Evolutionary conservation across 2,888 invertebrate genomes (phyloP).

Genomic region (Ochropacha duplaris): DNA sequence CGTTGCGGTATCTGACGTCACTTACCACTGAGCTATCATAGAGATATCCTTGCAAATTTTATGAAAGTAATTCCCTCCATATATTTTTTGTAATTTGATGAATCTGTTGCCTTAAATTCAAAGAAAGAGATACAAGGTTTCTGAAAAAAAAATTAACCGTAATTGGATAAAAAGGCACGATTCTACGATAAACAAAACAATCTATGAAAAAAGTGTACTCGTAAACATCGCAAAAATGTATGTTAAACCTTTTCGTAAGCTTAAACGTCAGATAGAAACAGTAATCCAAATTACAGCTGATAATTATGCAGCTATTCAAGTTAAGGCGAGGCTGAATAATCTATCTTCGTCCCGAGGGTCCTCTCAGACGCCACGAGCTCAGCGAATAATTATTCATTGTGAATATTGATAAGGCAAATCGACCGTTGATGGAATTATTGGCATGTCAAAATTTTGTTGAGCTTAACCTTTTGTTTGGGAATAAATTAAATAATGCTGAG

Average conservation of each 20-base stretch:
- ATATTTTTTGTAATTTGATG: too few species aligned
- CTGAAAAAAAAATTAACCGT: too few species aligned
- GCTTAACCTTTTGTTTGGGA: neutral
- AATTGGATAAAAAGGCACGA: too few species aligned
- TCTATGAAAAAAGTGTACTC: too few species aligned
- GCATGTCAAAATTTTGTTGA: neutral
- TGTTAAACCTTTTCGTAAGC: neutral
- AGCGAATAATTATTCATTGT: conserved; percentile 3
- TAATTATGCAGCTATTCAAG: neutral
- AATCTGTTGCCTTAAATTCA: too few species aligned
- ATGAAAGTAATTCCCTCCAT: too few species aligned
- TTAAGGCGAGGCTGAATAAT: neutral
- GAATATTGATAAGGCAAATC: conserved; percentile 6
- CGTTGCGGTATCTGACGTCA: too few species aligned
- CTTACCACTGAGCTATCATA: too few species aligned
- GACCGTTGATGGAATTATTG: neutral
- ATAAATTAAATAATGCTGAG: neutral
- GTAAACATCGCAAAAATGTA: too few species aligned
- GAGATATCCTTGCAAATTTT: too few species aligned
- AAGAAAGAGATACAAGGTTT: too few species aligned
- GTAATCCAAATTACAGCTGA: neutral
- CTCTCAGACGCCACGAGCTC: neutral
- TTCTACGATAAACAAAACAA: too few species aligned
- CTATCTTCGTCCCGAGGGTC: neutral
- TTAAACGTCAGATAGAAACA: neutral